Percentiles rank a stretch among this genome's conserved stretches.
phyloP scores from a whole-genome alignment of 2,797 vertebrate species.

The Lutjanus argentimaculatus region DNA sequence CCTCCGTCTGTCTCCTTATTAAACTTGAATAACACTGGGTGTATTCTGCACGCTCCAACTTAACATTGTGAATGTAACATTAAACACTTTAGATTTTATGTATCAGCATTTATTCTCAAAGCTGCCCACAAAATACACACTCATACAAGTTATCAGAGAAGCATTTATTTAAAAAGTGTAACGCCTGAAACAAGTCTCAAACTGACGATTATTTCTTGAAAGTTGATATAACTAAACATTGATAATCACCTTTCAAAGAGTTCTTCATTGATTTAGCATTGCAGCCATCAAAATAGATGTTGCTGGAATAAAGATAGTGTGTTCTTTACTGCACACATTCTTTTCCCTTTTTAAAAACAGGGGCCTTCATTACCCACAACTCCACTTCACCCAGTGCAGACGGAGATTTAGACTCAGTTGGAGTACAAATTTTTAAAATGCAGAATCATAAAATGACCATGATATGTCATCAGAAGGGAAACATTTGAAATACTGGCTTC shows the following conservation, averaged over 20 bases:
- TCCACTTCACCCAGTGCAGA: not conserved
- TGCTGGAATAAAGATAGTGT: not conserved
- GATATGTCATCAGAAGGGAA: too few relatives aligned
- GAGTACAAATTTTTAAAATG: too few relatives aligned
- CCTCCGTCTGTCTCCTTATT: not conserved
- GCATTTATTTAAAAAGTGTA: not conserved
- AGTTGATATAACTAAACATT: too few relatives aligned
- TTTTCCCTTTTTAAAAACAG: not conserved
- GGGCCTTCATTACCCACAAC: not conserved
- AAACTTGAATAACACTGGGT: not conserved
- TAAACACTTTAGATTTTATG: not conserved
- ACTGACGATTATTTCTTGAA: too few relatives aligned
- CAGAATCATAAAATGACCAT: too few relatives aligned
- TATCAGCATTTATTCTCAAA: not conserved
- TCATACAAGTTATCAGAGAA: too few relatives aligned
- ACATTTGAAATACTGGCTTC: too few relatives aligned
- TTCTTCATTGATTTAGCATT: not conserved
- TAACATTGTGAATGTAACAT: not conserved
- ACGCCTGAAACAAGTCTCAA: not conserved
- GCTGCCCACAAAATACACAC: not conserved
- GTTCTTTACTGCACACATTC: not conserved
- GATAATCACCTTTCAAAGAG: not conserved
- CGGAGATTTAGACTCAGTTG: too few relatives aligned
- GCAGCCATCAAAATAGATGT: too few relatives aligned
- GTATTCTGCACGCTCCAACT: too few relatives aligned